Evolutionary conservation across 2,797 vertebrate genomes (phyloP), one percentile per base, ranked within the genome.

Genomic region (Rhadinocentrus ornatus): DNA sequence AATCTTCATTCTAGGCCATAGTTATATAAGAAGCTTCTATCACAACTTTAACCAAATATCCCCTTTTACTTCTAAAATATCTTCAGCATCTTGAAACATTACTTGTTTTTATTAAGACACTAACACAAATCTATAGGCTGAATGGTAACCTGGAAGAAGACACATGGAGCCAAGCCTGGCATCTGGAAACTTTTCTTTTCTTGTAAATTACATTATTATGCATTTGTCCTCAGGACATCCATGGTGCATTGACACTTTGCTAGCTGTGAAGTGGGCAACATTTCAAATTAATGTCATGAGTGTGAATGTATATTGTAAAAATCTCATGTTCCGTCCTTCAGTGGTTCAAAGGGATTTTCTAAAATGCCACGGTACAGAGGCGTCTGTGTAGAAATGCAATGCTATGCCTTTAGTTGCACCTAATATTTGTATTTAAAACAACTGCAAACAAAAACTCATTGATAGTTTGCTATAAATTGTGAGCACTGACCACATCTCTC

Each of bases 281-380:
- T 60, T 80, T 72, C 56, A 54, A 56, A 50, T 56, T 39, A 46
- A 67, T 67, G 59, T 69, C 63, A 68, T 69, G 44, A 81, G 81
- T 66, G 60, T 54, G 27, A 71, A 69, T 71, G 69, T 41, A 54
- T 75, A 62, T 81, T 60, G 62, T 61, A 55, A 44, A 62, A 73
- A 78, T 71, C 70, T 72, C 53, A 71, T 22, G 46, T 66, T 74
- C 62, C 66, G 62, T 75, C 73, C 64, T 84, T 62, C 55, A 76
- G 78, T 10, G 22, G 71, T 80, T 85, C 58, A 77, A 67, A 81
- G 63, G 64, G 77, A 89, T 89, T 77, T 78, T 69, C 75, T 80
- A 54, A 82, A 89, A 84, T 76, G 83, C 61, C 85, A 83, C 44
- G 59, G 63, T 75, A 75, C 62, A 60, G 74, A 81, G 70, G 62